Evolutionary conservation across 1,140 invertebrate genomes (phyloP), one percentile per base, ranked within the genome.

Genomic region (Telenomus remus): DNA sequence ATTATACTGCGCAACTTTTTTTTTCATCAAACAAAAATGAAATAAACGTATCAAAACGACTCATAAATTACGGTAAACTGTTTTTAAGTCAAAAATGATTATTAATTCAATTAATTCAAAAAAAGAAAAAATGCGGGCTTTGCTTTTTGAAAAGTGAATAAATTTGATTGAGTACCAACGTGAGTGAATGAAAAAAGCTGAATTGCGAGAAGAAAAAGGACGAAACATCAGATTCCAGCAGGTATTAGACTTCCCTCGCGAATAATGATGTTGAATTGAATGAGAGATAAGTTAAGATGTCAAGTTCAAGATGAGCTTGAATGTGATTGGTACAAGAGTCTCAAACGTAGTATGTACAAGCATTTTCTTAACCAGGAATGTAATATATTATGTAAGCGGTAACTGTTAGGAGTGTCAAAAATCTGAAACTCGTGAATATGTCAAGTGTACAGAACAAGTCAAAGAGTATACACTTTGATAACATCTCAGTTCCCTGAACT

Each of bases 241-340:
- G 8, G 47, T 7, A 65, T 65, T 65, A 73, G 50, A 60, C 61
- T 65, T 73, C 65, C 60, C 54, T 61, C 44, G 49, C 48, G 56
- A 49, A 66, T 55, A 56, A 65, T 66, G 55, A 66, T 54, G 70
- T 66, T 73, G 60, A 54, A 65, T 73, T 66, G 70, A 73, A 73
- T 73, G 46, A 49, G 54, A 60, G 55, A 73, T 73, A 65, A 73
- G 70, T 73, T 73, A 73, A 73, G 70, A 73, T 48, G 70, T 73
- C 70, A 73, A 73, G 70, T 65, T 73, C 49, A 73, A 59, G 70
- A 65, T 55, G 61, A 35, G 46, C 44, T 37, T 73, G 61, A 66
- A 73, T 66, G 70, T 66, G 70, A 73, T 73, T 73, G 70, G 70
- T 66, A 60, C 70, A 16, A 43, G 61, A 73, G 51, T 73, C 46